Base-by-base conservation (phyloP, 2,797 vertebrate genomes). In the Kryptopterus vitreolus region DNA sequence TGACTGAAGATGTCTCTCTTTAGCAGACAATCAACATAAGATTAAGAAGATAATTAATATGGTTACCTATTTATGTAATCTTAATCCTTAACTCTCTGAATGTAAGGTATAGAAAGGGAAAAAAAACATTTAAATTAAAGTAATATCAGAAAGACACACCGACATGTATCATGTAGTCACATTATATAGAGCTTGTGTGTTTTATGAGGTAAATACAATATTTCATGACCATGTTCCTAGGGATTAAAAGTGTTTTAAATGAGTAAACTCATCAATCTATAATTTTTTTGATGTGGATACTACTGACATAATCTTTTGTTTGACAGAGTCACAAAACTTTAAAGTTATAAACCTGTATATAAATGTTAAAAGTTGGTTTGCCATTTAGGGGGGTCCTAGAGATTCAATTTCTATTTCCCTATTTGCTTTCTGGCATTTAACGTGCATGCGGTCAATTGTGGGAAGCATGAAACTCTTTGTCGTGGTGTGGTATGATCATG, bases 261-360 rank as follows among this genome's bases (percentile, higher is more conserved):
- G 26, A 15, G 48, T 71, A 16, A 48, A 66, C 11, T 48, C 57
- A 55, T 33, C 35, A 61, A 48, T 77, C 86, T 87, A 89, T 91
- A 0, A 48, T 88, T 89, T 88, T 87, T 86, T 87, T 31, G 31
- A 24, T 43, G 55, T 58, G 84, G 89, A 89, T 35, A 52, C 53
- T 38, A 46, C 12, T 53, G 76, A 79, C 76, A 59, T 33, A 52
- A 61, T 46, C 7, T 77, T 88, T 87, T 83, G 84, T 83, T n/a
- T n/a, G n/a, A 50, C 77, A 59, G 35, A 81, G 87, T 86, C 87
- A 91, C 85, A 31, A 55, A 85, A 77, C 29, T 76, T 38, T 38
- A 3, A 33, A 12, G 77, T 48, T 2, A 52, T 70, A 61, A 57
- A 29, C 24, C 22, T 55, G 22, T 46, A 31, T 31, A n/a, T 43